A percentile compares a stretch with the other conserved stretches of the same genome.
These are phyloP conservation scores for Hipparchia semele DNA, from an alignment of 2,888 invertebrate species.

Conservation along the genomic window DNA sequence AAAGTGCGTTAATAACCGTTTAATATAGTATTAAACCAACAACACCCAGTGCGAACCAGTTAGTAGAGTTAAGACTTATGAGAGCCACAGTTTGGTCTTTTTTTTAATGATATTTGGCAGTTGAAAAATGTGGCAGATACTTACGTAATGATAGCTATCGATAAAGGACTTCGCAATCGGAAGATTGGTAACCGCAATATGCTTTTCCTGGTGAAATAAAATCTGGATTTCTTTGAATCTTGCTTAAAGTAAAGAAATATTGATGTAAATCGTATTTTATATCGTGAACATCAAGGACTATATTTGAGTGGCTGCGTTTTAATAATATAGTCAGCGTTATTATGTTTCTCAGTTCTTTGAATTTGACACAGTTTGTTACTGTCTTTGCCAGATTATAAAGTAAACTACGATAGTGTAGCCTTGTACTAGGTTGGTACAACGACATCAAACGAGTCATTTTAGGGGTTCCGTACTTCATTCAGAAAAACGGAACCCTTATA, in stretches of 20 bases:
- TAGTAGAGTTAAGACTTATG: too few species aligned
- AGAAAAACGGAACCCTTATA: too few species aligned
- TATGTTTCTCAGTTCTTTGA: constrained; percentile 3
- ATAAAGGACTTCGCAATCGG: constrained; percentile 9
- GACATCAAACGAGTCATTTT: too few species aligned
- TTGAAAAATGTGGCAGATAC: background rate
- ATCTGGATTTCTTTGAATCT: constrained; percentile 9
- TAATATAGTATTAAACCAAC: too few species aligned
- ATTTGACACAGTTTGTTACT: background rate
- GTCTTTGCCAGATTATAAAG: background rate
- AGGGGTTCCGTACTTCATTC: too few species aligned
- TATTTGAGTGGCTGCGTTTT: background rate
- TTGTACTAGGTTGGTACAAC: background rate
- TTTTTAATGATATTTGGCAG: background rate
- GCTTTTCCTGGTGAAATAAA: constrained; percentile 10
- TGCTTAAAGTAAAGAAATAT: background rate
- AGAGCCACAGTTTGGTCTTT: too few species aligned
- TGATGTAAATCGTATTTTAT: background rate
- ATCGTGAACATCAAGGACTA: background rate
- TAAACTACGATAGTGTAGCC: background rate
- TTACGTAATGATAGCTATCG: background rate
- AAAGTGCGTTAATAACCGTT: too few species aligned
- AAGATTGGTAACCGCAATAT: constrained; percentile 26
- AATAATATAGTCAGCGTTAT: background rate
- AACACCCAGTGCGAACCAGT: too few species aligned